A percentile compares a stretch with the other conserved stretches of the same genome.
phyloP scores from a whole-genome alignment of 2,888 invertebrate genomes.

The Cantharis rufa region DNA sequence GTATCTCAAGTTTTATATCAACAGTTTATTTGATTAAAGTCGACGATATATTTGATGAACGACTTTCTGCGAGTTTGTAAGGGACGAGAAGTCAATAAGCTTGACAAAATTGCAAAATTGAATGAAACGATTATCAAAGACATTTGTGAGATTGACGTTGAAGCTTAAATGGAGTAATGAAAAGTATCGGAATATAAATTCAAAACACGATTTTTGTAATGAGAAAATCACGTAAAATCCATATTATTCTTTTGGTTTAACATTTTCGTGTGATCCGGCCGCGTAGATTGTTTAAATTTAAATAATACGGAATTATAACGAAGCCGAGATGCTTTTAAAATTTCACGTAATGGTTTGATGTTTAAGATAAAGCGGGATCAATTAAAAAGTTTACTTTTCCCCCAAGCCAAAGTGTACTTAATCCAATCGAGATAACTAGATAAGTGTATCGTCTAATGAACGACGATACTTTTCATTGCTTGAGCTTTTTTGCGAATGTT shows the following conservation, averaged over 20 bases:
- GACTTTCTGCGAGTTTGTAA: background rate
- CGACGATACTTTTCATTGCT: constrained; percentile 19
- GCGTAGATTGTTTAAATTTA: background rate
- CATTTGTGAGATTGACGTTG: background rate
- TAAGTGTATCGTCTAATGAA: constrained; percentile 24
- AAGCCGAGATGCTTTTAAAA: background rate
- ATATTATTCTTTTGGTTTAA: too few relatives aligned
- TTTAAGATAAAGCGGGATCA: background rate
- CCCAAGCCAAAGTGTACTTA: constrained; percentile 4
- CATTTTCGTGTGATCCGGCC: background rate
- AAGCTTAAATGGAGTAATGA: background rate
- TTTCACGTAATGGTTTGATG: background rate
- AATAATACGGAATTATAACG: background rate
- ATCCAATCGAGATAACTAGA: constrained; percentile 23
- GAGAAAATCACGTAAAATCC: background rate
- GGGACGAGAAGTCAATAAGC: background rate
- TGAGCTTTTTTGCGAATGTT: background rate
- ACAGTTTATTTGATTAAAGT: background rate
- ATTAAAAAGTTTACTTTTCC: constrained; percentile 1
- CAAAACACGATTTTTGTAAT: background rate
- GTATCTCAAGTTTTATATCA: background rate
- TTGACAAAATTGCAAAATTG: background rate
- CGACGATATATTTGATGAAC: background rate
- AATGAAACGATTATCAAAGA: background rate
- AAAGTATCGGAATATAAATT: background rate